Evolutionary conservation across 1,140 invertebrate species (phyloP), one percentile per base, ranked within the genome.

Genomic region (Drosophila insularis): DNA sequence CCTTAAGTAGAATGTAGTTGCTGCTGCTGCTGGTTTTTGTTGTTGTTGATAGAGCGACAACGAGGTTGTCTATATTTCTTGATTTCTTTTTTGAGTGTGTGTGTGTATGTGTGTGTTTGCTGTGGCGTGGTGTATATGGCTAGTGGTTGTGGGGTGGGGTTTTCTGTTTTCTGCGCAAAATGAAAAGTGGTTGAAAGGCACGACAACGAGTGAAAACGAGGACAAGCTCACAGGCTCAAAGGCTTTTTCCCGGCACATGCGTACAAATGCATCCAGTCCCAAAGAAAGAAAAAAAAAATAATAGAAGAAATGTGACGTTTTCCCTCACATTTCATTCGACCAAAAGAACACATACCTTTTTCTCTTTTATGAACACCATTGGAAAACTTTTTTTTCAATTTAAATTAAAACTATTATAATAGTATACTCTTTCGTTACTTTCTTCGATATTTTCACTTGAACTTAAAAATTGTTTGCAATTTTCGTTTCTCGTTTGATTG

Each of bases 171-270:
- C 84, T 87, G 84, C 82, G 82, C 84, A 87, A 58, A 82, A 82
- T 89, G 84, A 87, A 87, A 87, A 87, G 84, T 87, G 84, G 84
- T 68, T 87, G 84, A 87, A 87, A 87, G 84, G 80, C 76, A 69
- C 35, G 35, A 37, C 35, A 13, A 70, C 79, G 79, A 87, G 76
- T 71, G 68, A 80, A 84, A 89, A 84, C 71, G 84, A 87, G 84
- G 84, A 78, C 82, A 87, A 82, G 68, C 74, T 46, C 14, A 62
- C 74, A 76, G 74, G 73, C 74, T 76, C 5, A 27, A 27, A 27
- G 27, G 27, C 27, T 27, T 27, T 69, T 78, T 56, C 60, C 71
- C 56, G 67, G 84, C 84, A 87, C 84, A 87, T 87, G 84, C 84
- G 84, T 87, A 84, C 58, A 64, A 68, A 27, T 54, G 14, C 31